Base-by-base conservation (phyloP, 2,113 vertebrate species). In the Fregata magnificens region DNA sequence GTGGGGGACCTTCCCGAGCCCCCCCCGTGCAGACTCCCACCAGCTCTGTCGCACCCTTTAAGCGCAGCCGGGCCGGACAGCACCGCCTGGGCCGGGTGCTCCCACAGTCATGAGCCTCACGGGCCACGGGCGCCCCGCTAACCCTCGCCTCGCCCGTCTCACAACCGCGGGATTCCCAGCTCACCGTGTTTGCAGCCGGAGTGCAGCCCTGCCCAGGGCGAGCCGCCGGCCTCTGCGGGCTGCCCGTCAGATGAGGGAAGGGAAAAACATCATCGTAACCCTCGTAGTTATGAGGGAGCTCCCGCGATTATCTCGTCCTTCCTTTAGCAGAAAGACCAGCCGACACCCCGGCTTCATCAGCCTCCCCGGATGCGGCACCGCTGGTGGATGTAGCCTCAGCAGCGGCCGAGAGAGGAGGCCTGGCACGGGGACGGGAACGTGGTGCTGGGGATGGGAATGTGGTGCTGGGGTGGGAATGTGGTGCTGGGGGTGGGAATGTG, bases 301-400 rank as follows among this genome's bases (percentile, higher is more conserved):
- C 42, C 86, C 1, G 2, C 44, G 9, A 13, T 72, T 93, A 90
- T 92, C 91, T 82, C 11, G 0, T n/a, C 65, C 63, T 50, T 32
- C 90, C 91, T 16, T 17, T 5, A 44, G 82, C 85, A 15, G 36
- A 13, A 36, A 79, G 53, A 69, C 32, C 0, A 3, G 9, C 24
- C 95, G 85, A 65, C 91, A 25, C 85, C 88, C 88, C 5, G 40
- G 58, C 40, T 4, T 53, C 82, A 85, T 90, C 95, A 7, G 55
- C 44, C 6, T 5, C 36, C 14, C 2, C 0, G 2, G 76, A 47
- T 5, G 10, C 4, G 0, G 26, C 42, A 2, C 19, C 0, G 2
- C 28, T 14, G 67, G 53, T 19, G 3, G 72, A 42, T 2, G 9
- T 6, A 9, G 67, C 38, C 50, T 12, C 40, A 31, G 16, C 13